Base-by-base conservation (phyloP, 2,888 invertebrate genomes). In the Stenchaetothrips biformis region DNA sequence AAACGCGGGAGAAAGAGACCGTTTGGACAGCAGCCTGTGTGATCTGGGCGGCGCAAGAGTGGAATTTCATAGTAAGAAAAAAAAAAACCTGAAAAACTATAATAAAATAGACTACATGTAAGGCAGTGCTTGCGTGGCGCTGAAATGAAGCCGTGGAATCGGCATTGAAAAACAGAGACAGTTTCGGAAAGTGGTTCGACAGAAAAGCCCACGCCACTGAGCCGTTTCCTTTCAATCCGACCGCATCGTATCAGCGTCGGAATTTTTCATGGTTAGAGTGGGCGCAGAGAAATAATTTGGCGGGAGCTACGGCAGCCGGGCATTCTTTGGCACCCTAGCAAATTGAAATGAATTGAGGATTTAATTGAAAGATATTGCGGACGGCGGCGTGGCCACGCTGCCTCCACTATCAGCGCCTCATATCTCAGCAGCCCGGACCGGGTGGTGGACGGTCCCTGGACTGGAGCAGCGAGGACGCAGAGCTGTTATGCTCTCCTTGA, bases 301-400 rank as follows among this genome's bases (percentile, higher is more conserved):
- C 37, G 37, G 13, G 59, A 53, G 53, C 53, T n/a, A n/a, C 37
- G 2, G 37, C 37, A 4, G 37, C 37, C 37, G 37, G 2, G 2
- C 37, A 4, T 37, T 74, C 67, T 74, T 74, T 74, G 67, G 67
- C 67, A 74, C 67, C 67, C 21, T 74, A 25, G 67, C 67, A 74
- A 74, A 74, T 74, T 74, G 67, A 74, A 74, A 74, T 74, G 67
- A 74, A 74, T 74, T 74, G 67, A 74, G 67, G 67, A 74, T 74
- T 74, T 74, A 74, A 74, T 74, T 74, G 67, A 74, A 74, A 74
- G 67, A 74, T 74, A 74, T 74, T 74, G 67, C 67, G 67, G 67
- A 7, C 18, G 18, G 59, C 59, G 18, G 59, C 59, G 59, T 25
- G 21, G 21, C 21, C 21, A 25, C 67, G 21, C 11, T 25, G 11